Base-by-base conservation (phyloP, 2,888 invertebrate species). In the Heliconius ismenius region DNA sequence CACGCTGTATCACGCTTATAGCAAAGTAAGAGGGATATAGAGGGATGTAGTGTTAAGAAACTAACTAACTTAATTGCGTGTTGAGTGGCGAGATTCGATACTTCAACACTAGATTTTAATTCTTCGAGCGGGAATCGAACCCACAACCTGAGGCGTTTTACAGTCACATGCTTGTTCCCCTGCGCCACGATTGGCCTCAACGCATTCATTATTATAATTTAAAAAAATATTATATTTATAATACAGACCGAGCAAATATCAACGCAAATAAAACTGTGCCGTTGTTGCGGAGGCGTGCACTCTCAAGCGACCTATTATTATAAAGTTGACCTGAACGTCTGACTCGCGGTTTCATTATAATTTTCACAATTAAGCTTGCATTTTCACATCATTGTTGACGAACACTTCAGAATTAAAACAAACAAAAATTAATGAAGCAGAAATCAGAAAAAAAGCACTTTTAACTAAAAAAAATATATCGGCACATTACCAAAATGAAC, bases 211-310 rank as follows among this genome's bases (percentile, higher is more conserved):
- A 73, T 73, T 65, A 60, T 24, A 32, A 32, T 60, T 72, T 67
- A 49, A 39, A 39, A 67, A 73, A 49, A 18, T n/a, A n/a, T n/a
- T n/a, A 49, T 21, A 76, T 65, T 60, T 73, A 26, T 43, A 26
- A 76, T 64, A 63, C 74, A 70, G 72, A 76, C 60, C 67, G 76
- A 79, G 77, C 65, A 76, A 73, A 76, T 67, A 77, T 78, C 49
- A 76, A 75, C 69, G 74, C 39, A 58, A 68, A 78, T 76, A 68
- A 77, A 76, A 77, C 79, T 60, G 83, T 76, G 76, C 85, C 85
- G 86, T 86, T 86, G 84, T 78, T 78, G 84, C 83, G 87, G 84
- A 83, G 88, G 87, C 86, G 87, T 78, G 81, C 82, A 81, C 83
- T 85, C 84, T 84, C 81, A 82, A 81, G 81, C 84, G 83, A 81